Evolutionary conservation across 2,113 vertebrate genomes (phyloP).

Genomic region (Anser brachyrhynchus): DNA sequence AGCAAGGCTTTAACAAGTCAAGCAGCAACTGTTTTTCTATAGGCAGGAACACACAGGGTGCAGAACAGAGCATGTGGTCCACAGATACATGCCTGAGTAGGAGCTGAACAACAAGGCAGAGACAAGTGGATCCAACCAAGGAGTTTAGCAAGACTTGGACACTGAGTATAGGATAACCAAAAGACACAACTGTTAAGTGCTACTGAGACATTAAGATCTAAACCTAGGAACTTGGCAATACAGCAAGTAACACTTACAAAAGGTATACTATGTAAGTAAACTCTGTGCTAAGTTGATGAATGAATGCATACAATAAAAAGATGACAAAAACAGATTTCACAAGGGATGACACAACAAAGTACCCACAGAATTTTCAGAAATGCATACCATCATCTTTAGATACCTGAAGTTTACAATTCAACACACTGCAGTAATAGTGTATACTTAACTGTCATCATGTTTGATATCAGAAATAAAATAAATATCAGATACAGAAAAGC

Average conservation of each 20-base stretch:
- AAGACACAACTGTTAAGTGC: not conserved
- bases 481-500: not conserved
- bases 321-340: not conserved
- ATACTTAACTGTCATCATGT: not conserved
- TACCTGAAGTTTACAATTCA: not conserved
- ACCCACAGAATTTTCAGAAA: not conserved
- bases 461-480: not conserved
- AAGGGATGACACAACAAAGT: not conserved
- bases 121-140: not conserved
- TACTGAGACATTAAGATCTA: not conserved
- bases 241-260: not conserved
- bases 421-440: not conserved
- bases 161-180: not conserved
- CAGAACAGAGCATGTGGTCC: rapidly evolving
- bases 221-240: not conserved
- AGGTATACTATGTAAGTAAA: not conserved
- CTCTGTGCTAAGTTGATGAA: not conserved
- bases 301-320: not conserved
- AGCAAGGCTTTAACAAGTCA: no score
- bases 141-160: not conserved
- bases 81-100: not conserved
- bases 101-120: not conserved
- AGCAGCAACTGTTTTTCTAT: no score
- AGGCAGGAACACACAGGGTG: no score
- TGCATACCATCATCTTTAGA: not conserved